Evolutionary conservation across 2,888 invertebrate genomes (phyloP).

Genomic region (Drosophila falleni): DNA sequence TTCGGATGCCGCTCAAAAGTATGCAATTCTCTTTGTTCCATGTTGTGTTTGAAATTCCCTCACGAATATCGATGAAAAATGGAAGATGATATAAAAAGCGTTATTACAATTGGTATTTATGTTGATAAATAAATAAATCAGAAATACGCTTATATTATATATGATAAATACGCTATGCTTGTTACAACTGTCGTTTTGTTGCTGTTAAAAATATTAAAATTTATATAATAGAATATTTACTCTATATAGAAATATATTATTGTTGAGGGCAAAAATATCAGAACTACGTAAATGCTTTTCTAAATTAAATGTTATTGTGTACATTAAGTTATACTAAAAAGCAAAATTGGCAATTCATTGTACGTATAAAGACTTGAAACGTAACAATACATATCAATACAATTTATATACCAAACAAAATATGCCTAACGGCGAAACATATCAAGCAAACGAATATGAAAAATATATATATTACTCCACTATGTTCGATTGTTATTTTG

Average conservation of each 20-base stretch:
- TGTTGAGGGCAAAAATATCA: constrained; percentile 32
- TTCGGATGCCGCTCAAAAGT: constrained; percentile 57
- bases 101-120: constrained; percentile 32
- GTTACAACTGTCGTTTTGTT: constrained; percentile 67
- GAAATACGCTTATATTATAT: constrained; percentile 16
- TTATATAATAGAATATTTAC: constrained; percentile 8
- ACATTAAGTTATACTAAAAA: constrained; percentile 20
- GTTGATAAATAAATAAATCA: constrained; percentile 9
- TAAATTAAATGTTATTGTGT: constrained; percentile 46
- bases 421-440: constrained; percentile 33
- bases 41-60: constrained; percentile 50
- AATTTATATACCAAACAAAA: constrained; percentile 34
- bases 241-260: constrained; percentile 18
- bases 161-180: constrained; percentile 28
- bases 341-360: constrained; percentile 53
- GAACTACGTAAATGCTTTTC: constrained; percentile 45
- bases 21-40: constrained; percentile 63
- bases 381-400: constrained; percentile 82
- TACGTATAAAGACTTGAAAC: constrained; percentile 82
- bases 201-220: constrained; percentile 34
- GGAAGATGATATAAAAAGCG: constrained; percentile 15
- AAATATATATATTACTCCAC: constrained; percentile 33
- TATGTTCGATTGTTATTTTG: constrained; percentile 35
- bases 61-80: not conserved
- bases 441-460: constrained; percentile 39